phyloP scores from a whole-genome alignment of 2,888 invertebrate species.

The Phaedon cochleariae region DNA sequence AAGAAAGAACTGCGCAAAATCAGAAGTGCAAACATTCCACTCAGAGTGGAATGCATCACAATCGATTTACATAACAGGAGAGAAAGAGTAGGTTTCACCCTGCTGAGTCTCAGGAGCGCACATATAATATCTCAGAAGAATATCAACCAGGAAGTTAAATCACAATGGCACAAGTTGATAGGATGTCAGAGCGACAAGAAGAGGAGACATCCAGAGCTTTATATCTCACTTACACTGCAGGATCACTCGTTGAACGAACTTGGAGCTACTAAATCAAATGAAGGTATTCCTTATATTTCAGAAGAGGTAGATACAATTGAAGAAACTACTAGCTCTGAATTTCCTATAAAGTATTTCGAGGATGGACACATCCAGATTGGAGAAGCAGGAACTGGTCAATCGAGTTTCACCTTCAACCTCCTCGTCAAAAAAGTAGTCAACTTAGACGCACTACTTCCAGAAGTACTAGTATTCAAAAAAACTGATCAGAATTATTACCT shows the following conservation, averaged over 20 bases:
- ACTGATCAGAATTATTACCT: slow-evolving; percentile 53
- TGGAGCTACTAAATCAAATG: slow-evolving; percentile 39
- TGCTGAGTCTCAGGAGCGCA: slow-evolving; percentile 75
- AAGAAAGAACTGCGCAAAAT: slow-evolving; percentile 76
- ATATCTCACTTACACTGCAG: slow-evolving; percentile 68
- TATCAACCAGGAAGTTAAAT: slow-evolving; percentile 63
- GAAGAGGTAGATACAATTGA: slow-evolving; percentile 41
- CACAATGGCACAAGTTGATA: slow-evolving; percentile 71
- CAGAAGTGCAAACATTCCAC: slow-evolving; percentile 75
- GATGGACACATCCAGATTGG: slow-evolving; percentile 69
- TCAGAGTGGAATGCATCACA: slow-evolving; percentile 75
- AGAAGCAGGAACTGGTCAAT: slow-evolving; percentile 50
- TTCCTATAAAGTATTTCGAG: slow-evolving; percentile 62
- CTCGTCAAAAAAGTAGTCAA: slow-evolving; percentile 67
- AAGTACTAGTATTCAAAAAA: slow-evolving; percentile 54
- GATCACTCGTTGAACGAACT: slow-evolving; percentile 63
- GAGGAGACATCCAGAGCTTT: slow-evolving; percentile 68
- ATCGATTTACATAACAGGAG: slow-evolving; percentile 66
- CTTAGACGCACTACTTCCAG: slow-evolving; percentile 64
- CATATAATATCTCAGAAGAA: slow-evolving; percentile 69
- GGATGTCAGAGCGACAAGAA: slow-evolving; percentile 60
- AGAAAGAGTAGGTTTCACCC: slow-evolving; percentile 74
- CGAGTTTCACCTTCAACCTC: slow-evolving; percentile 66
- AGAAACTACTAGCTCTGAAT: slow-evolving; percentile 22
- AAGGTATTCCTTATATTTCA: slow-evolving; percentile 45